Evolutionary conservation across 2,888 invertebrate species (phyloP).

Genomic region (Anthoptus insignis): DNA sequence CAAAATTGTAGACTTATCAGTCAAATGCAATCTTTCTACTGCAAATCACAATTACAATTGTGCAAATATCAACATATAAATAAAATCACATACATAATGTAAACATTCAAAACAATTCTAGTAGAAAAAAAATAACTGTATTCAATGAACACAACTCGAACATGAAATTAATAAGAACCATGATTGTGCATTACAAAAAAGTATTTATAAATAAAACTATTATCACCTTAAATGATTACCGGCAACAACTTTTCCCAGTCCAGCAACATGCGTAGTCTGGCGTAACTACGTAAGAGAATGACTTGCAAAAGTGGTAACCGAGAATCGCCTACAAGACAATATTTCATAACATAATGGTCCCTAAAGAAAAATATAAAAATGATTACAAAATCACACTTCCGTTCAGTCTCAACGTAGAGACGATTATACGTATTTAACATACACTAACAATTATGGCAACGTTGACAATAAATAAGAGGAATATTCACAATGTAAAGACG

Average conservation of each 20-base stretch:
- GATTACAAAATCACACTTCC: slow-evolving; percentile 79
- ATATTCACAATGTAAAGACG: slow-evolving; percentile 73
- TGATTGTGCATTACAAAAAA: slow-evolving; percentile 82
- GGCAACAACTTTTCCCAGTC: slow-evolving; percentile 55
- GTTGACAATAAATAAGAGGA: slow-evolving; percentile 84
- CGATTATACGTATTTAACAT: slow-evolving; percentile 83
- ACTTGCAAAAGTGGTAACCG: slow-evolving; percentile 56
- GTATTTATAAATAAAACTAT: slow-evolving; percentile 72
- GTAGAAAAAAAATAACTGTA: slow-evolving; percentile 53
- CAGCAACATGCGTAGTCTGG: slow-evolving; percentile 67
- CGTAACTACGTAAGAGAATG: slow-evolving; percentile 64
- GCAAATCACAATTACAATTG: slow-evolving; percentile 67
- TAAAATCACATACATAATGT: slow-evolving; percentile 77
- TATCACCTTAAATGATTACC: slow-evolving; percentile 76
- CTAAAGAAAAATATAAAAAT: slow-evolving; percentile 80
- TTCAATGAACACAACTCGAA: slow-evolving; percentile 66
- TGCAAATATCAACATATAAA: slow-evolving; percentile 72
- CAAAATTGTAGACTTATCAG: slow-evolving; percentile 39
- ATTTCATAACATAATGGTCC: slow-evolving; percentile 81
- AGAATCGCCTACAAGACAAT: slow-evolving; percentile 65
- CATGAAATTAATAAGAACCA: slow-evolving; percentile 65
- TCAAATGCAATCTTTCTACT: slow-evolving; percentile 52
- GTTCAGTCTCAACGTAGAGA: slow-evolving; percentile 71
- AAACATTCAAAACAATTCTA: slow-evolving; percentile 58
- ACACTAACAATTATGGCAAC: slow-evolving; percentile 87